phyloP scores from a whole-genome alignment of 2,888 invertebrate genomes.

The Ctenicera cuprea region DNA sequence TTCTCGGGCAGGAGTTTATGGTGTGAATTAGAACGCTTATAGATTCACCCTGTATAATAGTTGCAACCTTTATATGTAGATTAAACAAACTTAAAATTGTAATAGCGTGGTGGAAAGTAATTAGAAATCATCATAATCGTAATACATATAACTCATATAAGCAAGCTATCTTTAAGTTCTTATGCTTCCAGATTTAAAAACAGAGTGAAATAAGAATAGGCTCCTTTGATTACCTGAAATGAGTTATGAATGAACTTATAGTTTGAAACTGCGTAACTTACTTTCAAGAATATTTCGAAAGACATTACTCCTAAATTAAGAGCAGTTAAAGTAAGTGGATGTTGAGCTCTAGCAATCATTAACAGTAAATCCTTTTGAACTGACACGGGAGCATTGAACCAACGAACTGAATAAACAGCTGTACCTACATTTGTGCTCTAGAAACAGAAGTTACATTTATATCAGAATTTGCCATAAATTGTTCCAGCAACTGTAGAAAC shows the following conservation, averaged over 20 bases:
- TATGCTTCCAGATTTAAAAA: constrained; percentile 42
- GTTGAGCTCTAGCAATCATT: constrained; percentile 55
- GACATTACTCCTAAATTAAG: constrained; percentile 55
- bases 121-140: no score
- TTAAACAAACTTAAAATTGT: no score
- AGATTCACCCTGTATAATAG: no score
- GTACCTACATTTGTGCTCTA: constrained; percentile 53
- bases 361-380: constrained; percentile 52
- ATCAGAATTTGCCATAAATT: no score
- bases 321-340: constrained; percentile 55
- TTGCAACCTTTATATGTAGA: no score
- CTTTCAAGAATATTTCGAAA: constrained; percentile 52
- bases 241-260: neutral
- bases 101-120: no score
- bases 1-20: no score
- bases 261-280: constrained; percentile 25
- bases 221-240: constrained; percentile 55
- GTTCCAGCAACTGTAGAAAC: no score
- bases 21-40: no score
- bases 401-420: constrained; percentile 50
- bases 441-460: no score
- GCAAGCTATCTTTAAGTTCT: no score
- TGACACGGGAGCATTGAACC: constrained; percentile 46
- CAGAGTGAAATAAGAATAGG: constrained; percentile 57
- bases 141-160: no score